Base-by-base conservation (phyloP, 2,888 invertebrate genomes). In the Yponomeuta plumbellus region DNA sequence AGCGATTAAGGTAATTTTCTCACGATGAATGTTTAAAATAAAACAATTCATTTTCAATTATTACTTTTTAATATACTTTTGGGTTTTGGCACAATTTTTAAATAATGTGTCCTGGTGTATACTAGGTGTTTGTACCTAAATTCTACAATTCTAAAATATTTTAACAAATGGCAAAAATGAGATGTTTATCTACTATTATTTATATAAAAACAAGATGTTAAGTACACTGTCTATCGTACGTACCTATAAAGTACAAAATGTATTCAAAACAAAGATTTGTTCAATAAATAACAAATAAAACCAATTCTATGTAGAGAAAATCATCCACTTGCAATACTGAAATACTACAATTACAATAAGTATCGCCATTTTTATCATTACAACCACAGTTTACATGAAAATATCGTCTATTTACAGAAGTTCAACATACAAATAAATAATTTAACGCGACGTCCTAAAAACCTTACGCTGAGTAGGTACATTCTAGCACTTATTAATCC, bases 341-440 rank as follows among this genome's bases (percentile, higher is more conserved):
- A 59, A 39, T n/a, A 21, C n/a, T 23, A 65, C 40, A 40, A 44
- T n/a, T 23, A 65, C 40, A 40, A 44, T n/a, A 61, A 61, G 66
- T 65, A 65, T 57, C 56, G 65, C 58, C 57, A 57, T 57, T 23
- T 20, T 52, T 44, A 64, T 52, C 64, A 64, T 39, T 34, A 85
- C 83, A 87, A 85, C 85, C 87, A 85, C 85, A 83, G 76, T 84
- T 84, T 86, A 86, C 81, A 84, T 82, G 79, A 80, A 85, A 85
- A 84, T 84, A 85, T 86, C 82, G 84, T 80, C 70, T 90, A 90
- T 90, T 85, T 89, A 90, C 90, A 91, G 77, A 81, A 83, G 81
- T 84, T 85, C 89, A 91, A 91, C 91, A 87, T 90, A 88, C 86
- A 86, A 90, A 91, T 91, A 91, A 90, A 91, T 91, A 90, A 91